Percentiles rank a stretch among this genome's conserved stretches.
These are phyloP conservation scores for Temnothorax nylanderi DNA, from an alignment of 1,140 invertebrate species.

Conservation along the genomic window DNA sequence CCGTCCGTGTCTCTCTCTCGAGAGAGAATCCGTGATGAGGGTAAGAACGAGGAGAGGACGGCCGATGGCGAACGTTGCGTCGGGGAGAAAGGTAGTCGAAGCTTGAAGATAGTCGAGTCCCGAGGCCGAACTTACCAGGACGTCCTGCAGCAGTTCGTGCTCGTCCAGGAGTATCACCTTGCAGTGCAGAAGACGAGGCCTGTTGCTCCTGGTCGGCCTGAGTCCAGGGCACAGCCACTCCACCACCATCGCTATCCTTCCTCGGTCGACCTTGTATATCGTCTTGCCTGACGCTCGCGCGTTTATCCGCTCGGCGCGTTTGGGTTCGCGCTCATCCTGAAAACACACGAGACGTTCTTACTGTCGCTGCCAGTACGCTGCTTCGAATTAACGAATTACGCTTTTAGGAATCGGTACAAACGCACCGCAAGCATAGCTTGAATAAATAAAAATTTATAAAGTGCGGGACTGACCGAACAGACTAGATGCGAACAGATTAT, in stretches of 20 bases:
- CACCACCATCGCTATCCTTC: conserved; percentile 81
- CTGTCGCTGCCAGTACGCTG: not conserved
- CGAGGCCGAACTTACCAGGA: conserved; percentile 85
- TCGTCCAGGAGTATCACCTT: conserved; percentile 88
- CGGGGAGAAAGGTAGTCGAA: not conserved
- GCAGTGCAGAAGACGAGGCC: conserved; percentile 88
- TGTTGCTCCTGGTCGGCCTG: conserved; percentile 85
- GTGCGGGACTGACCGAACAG: not conserved
- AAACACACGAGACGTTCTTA: conserved; percentile 52
- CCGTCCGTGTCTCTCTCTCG: not conserved
- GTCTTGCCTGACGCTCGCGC: conserved; percentile 50
- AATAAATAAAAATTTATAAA: not conserved
- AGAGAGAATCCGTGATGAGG: not conserved
- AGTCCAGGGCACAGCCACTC: conserved; percentile 85
- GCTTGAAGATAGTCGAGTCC: not conserved
- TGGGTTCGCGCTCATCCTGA: conserved; percentile 71
- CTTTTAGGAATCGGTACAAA: not conserved
- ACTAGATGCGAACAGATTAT: not conserved
- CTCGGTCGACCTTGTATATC: conserved; percentile 59
- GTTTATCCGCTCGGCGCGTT: conserved; percentile 68
- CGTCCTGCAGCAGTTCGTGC: conserved; percentile 88
- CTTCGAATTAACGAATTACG: not conserved
- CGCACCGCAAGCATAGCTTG: not conserved
- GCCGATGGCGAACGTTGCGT: not conserved
- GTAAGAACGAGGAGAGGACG: not conserved